Evolutionary conservation across 2,888 invertebrate species (phyloP).

Genomic region (Philaethria dido): DNA sequence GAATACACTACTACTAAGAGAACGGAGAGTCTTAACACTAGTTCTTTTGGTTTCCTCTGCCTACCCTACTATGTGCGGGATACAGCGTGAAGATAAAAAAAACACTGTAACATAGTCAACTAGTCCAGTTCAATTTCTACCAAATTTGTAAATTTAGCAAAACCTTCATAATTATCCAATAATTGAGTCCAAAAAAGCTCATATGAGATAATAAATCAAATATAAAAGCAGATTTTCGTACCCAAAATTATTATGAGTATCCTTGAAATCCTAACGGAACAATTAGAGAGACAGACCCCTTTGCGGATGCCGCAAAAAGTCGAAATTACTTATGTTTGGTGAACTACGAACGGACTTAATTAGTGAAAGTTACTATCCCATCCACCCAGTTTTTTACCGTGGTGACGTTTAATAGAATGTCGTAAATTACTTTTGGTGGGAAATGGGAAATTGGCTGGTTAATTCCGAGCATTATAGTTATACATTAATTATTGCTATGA

Average conservation of each 20-base stretch:
- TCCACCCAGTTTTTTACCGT: conserved; percentile 43
- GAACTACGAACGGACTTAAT: conserved; percentile 47
- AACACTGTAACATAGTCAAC: no score
- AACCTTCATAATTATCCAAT: conserved; percentile 8
- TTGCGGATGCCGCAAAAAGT: conserved; percentile 46
- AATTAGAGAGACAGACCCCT: conserved; percentile 42
- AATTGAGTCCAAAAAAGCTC: conserved; percentile 14
- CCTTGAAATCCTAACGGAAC: conserved; percentile 39
- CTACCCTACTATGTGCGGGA: no score
- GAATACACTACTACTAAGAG: no score
- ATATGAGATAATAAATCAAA: conserved; percentile 31
- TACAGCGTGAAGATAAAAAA: no score
- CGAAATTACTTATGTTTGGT: conserved; percentile 47
- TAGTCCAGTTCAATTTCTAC: no score
- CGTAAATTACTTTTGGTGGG: conserved; percentile 33
- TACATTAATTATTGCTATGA: not conserved
- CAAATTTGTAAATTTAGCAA: not conserved
- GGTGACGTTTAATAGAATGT: conserved; percentile 37
- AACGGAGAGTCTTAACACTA: no score
- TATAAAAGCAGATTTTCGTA: conserved; percentile 34
- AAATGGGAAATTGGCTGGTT: conserved; percentile 3
- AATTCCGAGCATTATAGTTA: not conserved
- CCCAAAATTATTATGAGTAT: conserved; percentile 31
- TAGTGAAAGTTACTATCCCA: conserved; percentile 43
- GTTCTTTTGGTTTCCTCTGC: no score